Evolutionary conservation across 2,113 vertebrate species (phyloP), one percentile per base, ranked within the genome.

Genomic region (Puma concolor): DNA sequence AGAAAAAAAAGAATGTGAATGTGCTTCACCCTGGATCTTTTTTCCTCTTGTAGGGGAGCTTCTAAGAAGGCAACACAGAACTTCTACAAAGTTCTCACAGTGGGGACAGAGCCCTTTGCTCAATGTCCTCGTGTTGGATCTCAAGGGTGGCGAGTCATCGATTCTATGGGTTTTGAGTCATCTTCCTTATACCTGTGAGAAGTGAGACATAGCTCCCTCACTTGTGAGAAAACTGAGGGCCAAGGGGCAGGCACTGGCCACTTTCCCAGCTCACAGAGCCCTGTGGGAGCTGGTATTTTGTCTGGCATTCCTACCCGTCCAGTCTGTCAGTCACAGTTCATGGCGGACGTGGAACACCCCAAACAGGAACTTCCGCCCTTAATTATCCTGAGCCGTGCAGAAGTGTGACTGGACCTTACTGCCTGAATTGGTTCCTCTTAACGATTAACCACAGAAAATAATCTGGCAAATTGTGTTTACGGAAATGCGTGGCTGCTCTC

Each of bases 401-500:
- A 97, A 97, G 82, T 95, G 96, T 80, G 91, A 89, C 95, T 72
- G 54, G 66, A 64, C 81, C 85, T 89, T 66, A 64, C 69, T 52
- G 38, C 87, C 82, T 67, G 93, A 97, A 93, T 88, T 33, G 31
- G 63, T 80, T 86, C 74, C 91, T 95, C 69, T 66, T 71, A 97
- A 97, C 96, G 92, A 98, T 96, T 97, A 98, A 97, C 96, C 76
- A 12, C 57, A 93, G 81, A 94, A 97, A 96, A 96, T 31, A 92
- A 91, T 77, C 94, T 5, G 15, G 80, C 69, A 83, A 94, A 77
- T 52, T 66, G 77, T 91, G 50, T 92, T 95, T 82, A 79, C 21
- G 7, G 81, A 94, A 97, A 33, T 23, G 19, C 23, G 12, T 25
- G 79, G n/a, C 12, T 72, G 63, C 41, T 71, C 41, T 71, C 76